Percentiles rank a stretch among this genome's conserved stretches.
Evolutionary conservation across 2,113 vertebrate genomes (phyloP).

Genomic region (Lynx canadensis): DNA sequence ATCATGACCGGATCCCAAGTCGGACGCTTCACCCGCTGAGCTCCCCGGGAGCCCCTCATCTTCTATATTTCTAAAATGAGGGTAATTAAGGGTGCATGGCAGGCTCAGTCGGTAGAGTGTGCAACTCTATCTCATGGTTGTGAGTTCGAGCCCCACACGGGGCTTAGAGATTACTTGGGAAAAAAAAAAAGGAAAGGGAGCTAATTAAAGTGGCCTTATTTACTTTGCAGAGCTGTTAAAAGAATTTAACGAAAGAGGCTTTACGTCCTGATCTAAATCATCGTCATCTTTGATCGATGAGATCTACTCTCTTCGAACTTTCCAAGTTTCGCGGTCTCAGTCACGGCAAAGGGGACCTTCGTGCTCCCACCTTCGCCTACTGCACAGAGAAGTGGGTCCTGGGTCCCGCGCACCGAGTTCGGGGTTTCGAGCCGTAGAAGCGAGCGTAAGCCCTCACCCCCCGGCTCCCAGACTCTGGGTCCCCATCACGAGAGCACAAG

Average conservation of each 20-base stretch:
- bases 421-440: too few relatives aligned
- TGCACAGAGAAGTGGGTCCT: not conserved
- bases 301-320: not conserved
- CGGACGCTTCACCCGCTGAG: too few relatives aligned
- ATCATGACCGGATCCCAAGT: too few relatives aligned
- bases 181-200: not conserved
- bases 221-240: not conserved
- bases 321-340: accelerated
- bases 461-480: not conserved
- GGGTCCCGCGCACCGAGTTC: accelerated
- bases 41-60: not conserved
- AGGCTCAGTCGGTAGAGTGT: not conserved
- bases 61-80: not conserved
- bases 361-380: accelerated
- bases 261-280: accelerated
- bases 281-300: accelerated
- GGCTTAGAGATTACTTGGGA: not conserved
- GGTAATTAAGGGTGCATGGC: not conserved
- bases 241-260: not conserved
- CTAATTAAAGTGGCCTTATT: not conserved
- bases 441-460: not conserved
- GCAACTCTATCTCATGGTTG: not conserved
- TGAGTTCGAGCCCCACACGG: not conserved
- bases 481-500: not conserved
- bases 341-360: not conserved